A percentile compares a stretch with the other conserved stretches of the same genome.
These are phyloP conservation scores for Rissa tridactyla DNA, from an alignment of 2,113 vertebrate species.

Conservation along the genomic window DNA sequence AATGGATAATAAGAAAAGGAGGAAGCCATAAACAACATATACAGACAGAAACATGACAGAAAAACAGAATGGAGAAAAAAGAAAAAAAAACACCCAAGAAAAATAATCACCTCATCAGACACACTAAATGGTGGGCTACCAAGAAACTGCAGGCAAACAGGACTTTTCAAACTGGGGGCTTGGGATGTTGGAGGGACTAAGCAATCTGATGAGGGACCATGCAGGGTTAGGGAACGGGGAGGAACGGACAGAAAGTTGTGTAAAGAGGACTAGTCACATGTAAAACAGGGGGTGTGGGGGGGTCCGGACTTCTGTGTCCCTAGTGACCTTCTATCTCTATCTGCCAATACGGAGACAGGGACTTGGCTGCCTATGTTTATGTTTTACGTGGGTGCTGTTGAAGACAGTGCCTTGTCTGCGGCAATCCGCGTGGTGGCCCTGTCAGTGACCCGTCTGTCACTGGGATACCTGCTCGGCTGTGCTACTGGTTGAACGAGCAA, in stretches of 20 bases:
- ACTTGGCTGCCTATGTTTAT: background rate
- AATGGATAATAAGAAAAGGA: background rate
- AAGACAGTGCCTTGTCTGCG: background rate
- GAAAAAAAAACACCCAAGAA: background rate
- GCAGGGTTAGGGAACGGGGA: background rate
- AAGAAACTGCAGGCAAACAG: background rate
- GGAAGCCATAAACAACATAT: background rate
- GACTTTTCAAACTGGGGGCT: background rate
- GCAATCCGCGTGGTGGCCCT: background rate
- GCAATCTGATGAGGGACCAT: background rate
- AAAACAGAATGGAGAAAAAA: background rate
- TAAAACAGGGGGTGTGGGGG: background rate
- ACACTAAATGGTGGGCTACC: background rate
- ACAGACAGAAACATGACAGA: background rate
- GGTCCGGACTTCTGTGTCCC: fast-evolving
- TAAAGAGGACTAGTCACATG: background rate
- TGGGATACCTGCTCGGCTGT: background rate
- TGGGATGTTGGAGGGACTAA: no score
- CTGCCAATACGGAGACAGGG: fast-evolving
- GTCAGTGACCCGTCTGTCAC: background rate
- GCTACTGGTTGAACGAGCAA: background rate
- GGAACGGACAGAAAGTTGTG: background rate
- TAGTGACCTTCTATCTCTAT: background rate
- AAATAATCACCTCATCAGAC: background rate
- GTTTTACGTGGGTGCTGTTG: background rate